These are phyloP conservation scores for Nothocercus nigrocapillus DNA, from an alignment of 2,113 vertebrate species.

Conservation along the genomic window DNA sequence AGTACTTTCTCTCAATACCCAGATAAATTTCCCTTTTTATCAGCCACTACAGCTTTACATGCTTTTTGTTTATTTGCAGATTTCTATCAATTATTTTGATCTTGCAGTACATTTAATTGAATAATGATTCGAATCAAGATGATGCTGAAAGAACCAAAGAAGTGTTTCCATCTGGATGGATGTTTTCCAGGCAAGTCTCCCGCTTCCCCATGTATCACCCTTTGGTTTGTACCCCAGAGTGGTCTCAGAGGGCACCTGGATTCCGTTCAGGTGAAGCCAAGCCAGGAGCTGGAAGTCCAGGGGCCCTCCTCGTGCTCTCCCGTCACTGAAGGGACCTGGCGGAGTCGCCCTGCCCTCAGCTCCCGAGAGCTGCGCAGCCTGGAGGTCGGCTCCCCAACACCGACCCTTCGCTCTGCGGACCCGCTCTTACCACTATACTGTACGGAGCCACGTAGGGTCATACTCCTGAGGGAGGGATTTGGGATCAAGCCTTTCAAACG, in stretches of 20 bases:
- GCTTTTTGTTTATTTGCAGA: neutral
- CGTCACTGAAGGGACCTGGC: neutral
- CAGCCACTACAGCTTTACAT: neutral
- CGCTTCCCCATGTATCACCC: neutral
- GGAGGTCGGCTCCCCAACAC: neutral
- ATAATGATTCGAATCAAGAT: neutral
- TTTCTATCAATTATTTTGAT: neutral
- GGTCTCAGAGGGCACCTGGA: neutral
- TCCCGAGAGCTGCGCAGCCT: neutral
- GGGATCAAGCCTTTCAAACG: neutral
- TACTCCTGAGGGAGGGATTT: neutral
- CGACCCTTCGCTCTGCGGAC: neutral
- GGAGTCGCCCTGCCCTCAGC: neutral
- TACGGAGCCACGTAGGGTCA: neutral
- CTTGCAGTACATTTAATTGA: neutral
- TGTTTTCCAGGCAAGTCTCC: neutral
- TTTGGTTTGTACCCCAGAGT: neutral
- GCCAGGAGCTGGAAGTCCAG: neutral
- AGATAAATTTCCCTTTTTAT: neutral
- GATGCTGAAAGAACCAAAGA: neutral
- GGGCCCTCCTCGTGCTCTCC: neutral
- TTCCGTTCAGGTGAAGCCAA: neutral
- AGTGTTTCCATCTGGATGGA: neutral
- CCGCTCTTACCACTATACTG: neutral
- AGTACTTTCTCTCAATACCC: neutral